Evolutionary conservation across 2,797 vertebrate genomes (phyloP).

Genomic region (Chaetophractus vellerosus): DNA sequence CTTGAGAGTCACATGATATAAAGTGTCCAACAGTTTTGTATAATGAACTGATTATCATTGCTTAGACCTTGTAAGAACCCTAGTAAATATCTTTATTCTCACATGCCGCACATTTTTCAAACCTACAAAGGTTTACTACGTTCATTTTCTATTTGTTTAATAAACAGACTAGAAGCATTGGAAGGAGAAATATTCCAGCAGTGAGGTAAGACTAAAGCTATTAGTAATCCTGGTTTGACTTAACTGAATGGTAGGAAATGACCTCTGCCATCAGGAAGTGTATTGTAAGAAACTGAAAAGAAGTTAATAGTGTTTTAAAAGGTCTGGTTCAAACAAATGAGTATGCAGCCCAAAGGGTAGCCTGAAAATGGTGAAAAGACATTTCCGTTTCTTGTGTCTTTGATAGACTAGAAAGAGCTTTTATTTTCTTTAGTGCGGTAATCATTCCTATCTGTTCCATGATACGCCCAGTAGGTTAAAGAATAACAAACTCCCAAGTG

Average conservation of each 20-base stretch:
- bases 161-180: constrained; percentile 85
- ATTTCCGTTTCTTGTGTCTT: constrained; percentile 81
- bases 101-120: constrained; percentile 77
- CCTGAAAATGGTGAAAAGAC: constrained; percentile 74
- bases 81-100: constrained; percentile 65
- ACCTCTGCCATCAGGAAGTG: constrained; percentile 85
- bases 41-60: constrained; percentile 37
- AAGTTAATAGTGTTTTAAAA: constrained; percentile 81
- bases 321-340: constrained; percentile 79
- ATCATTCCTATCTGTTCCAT: constrained; percentile 43
- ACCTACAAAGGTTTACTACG: constrained; percentile 82
- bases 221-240: constrained; percentile 77
- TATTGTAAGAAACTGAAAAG: constrained; percentile 82
- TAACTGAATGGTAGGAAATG: constrained; percentile 87
- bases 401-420: constrained; percentile 64
- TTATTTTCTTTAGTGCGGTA: constrained; percentile 79
- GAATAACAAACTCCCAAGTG: constrained; percentile 56
- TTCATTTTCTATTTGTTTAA: constrained; percentile 86
- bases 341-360: constrained; percentile 61
- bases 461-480: constrained; percentile 73
- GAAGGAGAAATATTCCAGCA: constrained; percentile 79
- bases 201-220: constrained; percentile 82
- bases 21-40: neutral
- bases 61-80: constrained; percentile 68
- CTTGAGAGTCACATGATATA: neutral